Evolutionary conservation across 2,797 vertebrate species (phyloP).

Genomic region (Ctenosaura bakeri): DNA sequence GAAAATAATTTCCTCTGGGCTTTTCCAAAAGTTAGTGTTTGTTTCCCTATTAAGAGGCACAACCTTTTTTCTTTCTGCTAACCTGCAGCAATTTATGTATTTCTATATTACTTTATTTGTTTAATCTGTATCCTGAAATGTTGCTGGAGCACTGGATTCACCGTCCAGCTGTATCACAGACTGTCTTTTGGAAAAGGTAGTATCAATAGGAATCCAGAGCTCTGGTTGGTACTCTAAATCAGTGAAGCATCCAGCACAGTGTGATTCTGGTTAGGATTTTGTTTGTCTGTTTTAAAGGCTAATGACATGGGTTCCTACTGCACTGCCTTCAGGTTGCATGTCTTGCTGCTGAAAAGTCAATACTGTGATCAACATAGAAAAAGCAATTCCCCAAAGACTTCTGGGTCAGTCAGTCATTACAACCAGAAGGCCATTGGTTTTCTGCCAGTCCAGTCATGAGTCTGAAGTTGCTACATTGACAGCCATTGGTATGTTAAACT

Average conservation of each 20-base stretch:
- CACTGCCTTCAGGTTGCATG: background rate
- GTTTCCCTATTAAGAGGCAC: background rate
- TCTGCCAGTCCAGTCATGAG: background rate
- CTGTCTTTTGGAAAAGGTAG: background rate
- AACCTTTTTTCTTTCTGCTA: background rate
- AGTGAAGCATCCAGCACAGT: background rate
- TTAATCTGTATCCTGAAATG: background rate
- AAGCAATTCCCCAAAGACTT: background rate
- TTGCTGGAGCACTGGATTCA: background rate
- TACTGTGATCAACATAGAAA: background rate
- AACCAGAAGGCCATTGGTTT: background rate
- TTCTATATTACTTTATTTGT: no score
- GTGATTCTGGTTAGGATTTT: background rate
- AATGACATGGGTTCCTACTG: background rate
- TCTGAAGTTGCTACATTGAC: background rate
- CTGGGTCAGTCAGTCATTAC: background rate
- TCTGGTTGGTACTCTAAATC: background rate
- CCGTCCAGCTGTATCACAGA: background rate
- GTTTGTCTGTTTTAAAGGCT: background rate
- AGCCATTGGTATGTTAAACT: background rate
- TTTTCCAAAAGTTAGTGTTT: background rate
- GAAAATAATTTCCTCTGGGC: background rate
- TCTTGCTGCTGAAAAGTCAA: conserved; percentile 5
- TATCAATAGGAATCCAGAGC: no score
- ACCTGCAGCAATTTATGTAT: no score